These are phyloP conservation scores for Ictalurus punctatus DNA, from an alignment of 2,113 vertebrate genomes.

Conservation along the genomic window DNA sequence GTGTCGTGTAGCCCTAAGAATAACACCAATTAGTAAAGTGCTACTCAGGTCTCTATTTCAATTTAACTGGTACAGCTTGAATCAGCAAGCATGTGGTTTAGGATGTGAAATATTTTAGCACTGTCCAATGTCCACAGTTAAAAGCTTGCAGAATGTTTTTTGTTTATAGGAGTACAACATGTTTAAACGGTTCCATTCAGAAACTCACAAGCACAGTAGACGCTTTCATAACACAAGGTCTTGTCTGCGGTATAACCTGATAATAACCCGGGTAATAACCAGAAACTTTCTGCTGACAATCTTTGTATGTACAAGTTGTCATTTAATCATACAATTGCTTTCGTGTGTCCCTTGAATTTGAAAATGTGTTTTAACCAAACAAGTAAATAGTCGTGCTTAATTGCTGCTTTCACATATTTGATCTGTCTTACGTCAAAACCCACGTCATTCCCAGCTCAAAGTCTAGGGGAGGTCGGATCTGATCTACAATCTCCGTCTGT, in stretches of 20 bases:
- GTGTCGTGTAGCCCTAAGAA: background rate
- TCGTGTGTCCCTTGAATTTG: background rate
- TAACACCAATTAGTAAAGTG: background rate
- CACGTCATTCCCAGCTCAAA: background rate
- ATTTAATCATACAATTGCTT: background rate
- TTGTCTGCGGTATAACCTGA: slow-evolving; percentile 1
- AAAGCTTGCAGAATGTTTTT: slow-evolving; percentile 5
- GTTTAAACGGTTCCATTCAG: slow-evolving; percentile 1
- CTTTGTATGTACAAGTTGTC: background rate
- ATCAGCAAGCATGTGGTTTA: slow-evolving; percentile 14
- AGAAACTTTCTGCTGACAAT: background rate
- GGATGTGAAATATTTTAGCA: slow-evolving; percentile 18
- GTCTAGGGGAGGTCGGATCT: slow-evolving; percentile 41
- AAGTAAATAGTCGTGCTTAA: slow-evolving; percentile 26
- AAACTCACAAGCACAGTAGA: background rate
- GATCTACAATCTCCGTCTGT: slow-evolving; percentile 41
- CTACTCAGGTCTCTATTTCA: background rate
- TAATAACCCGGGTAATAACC: background rate
- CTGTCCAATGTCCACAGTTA: background rate
- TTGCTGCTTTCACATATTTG: background rate
- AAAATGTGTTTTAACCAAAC: slow-evolving; percentile 6
- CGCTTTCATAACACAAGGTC: background rate
- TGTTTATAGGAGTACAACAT: slow-evolving; percentile 1
- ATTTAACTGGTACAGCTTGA: background rate
- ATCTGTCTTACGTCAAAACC: slow-evolving; percentile 37